Base-by-base conservation (phyloP, 2,797 vertebrate species). In the Parambassis ranga region DNA sequence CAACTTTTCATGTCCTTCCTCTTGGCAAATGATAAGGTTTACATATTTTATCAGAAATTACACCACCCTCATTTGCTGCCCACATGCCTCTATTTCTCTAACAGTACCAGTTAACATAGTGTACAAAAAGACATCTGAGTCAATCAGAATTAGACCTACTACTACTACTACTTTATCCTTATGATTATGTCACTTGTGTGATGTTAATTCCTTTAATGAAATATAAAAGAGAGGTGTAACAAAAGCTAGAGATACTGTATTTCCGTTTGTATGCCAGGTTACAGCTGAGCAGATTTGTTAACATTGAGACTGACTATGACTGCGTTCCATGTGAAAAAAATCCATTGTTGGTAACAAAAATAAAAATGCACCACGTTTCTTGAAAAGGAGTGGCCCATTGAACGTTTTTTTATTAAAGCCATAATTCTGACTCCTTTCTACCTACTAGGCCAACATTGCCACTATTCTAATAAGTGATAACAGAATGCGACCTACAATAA, bases 1-100 rank as follows among this genome's bases (percentile, higher is more conserved):
- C 74, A 73, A 78, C 57, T 67, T 65, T 82, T 81, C 65, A 86
- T 69, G 62, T 71, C 53, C 58, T 48, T 83, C 61, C 71, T 79
- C 65, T 75, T 78, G 71, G 68, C 77, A 75, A 68, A 55, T 27
- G 49, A 68, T 63, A 58, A 24, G n/a, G 15, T 56, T 71, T 75
- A 53, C 59, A 82, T 76, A 75, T 79, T 80, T 75, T 7, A 73
- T 66, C 47, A 57, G 26, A 64, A 77, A 65, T 79, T 65, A 52
- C 63, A 65, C 65, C 85, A 51, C 62, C 47, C 42, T 46, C 24
- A 69, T 81, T 77, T 56, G 68, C 23, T 22, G 43, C 27, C 56
- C 24, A 63, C 37, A 61, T 55, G 39, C 35, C 13, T 48, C 43
- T 26, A 23, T 49, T 56, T 65, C 24, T 23, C 23, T 11, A 37